These are phyloP conservation scores for Zoanthus sociatus DNA, from an alignment of 92 coral and sea anemone genomes.

Conservation along the genomic window DNA sequence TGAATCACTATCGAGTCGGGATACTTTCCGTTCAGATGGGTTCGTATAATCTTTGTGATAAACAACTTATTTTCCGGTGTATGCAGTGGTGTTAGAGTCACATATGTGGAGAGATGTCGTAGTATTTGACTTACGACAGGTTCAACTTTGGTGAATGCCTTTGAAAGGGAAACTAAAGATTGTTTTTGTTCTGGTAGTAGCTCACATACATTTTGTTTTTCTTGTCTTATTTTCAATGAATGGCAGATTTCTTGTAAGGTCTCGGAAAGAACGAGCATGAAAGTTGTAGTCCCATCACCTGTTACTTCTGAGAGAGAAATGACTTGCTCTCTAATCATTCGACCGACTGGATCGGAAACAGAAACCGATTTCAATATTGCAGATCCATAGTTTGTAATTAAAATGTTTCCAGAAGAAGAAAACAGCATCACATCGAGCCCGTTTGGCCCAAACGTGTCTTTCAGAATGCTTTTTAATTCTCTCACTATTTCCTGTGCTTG, in stretches of 20 bases:
- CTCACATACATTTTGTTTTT: conserved; percentile 27
- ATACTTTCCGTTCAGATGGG: conserved; percentile 81
- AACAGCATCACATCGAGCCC: conserved; percentile 88
- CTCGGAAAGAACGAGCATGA: conserved; percentile 74
- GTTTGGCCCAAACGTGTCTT: conserved; percentile 93
- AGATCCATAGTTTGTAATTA: conserved; percentile 88
- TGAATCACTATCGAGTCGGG: conserved; percentile 51
- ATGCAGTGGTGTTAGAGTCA: conserved; percentile 30
- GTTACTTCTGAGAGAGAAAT: conserved; percentile 58
- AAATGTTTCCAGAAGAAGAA: conserved; percentile 86
- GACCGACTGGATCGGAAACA: conserved; percentile 72
- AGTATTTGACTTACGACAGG: conserved; percentile 46
- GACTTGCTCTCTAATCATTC: conserved; percentile 72
- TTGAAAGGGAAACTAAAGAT: conserved; percentile 64
- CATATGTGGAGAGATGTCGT: conserved; percentile 39
- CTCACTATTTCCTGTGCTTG: conserved; percentile 72
- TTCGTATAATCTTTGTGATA: conserved; percentile 52
- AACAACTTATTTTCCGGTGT: conserved; percentile 25
- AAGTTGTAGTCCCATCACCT: conserved; percentile 90
- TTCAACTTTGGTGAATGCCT: conserved; percentile 61
- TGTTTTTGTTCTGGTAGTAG: conserved; percentile 51
- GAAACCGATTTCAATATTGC: conserved; percentile 78
- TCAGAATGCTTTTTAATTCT: conserved; percentile 70
- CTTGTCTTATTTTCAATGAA: conserved; percentile 6
- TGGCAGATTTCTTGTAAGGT: conserved; percentile 65